Percentiles rank a stretch among this genome's conserved stretches.
Evolutionary conservation across 2,797 vertebrate genomes (phyloP).

Genomic region (Malacoraja senta): DNA sequence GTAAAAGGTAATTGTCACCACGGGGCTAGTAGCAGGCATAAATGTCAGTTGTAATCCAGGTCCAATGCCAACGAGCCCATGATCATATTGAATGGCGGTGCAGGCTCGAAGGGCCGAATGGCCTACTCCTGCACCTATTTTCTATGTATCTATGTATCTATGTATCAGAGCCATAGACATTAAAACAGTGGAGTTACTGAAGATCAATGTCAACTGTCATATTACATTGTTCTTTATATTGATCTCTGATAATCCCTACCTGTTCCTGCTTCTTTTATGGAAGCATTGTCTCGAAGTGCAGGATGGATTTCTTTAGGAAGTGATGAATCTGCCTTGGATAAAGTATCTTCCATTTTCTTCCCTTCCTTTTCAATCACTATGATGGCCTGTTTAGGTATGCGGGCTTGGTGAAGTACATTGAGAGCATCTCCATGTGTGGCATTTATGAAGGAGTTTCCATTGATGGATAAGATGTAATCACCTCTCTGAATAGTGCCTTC

Average conservation of each 20-base stretch:
- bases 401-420: constrained; percentile 77
- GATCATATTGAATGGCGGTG: no score
- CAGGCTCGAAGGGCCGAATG: no score
- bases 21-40: no score
- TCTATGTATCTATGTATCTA: no score
- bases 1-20: no score
- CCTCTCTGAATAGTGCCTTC: constrained; percentile 78
- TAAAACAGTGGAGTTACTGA: background rate
- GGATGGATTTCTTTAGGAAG: constrained; percentile 48
- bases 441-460: constrained; percentile 64
- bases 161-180: background rate
- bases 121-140: no score
- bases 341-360: constrained; percentile 48
- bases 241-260: constrained; percentile 57
- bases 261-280: constrained; percentile 52
- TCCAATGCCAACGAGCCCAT: no score
- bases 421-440: constrained; percentile 72
- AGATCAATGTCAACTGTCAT: background rate
- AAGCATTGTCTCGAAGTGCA: constrained; percentile 50
- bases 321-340: constrained; percentile 49
- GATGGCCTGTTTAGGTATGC: constrained; percentile 62
- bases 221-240: background rate
- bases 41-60: no score
- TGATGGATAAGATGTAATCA: constrained; percentile 77
- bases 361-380: constrained; percentile 67